A percentile compares a stretch with the other conserved stretches of the same genome.
phyloP scores from a whole-genome alignment of 2,113 vertebrate species.

The Percopsis transmontana region DNA sequence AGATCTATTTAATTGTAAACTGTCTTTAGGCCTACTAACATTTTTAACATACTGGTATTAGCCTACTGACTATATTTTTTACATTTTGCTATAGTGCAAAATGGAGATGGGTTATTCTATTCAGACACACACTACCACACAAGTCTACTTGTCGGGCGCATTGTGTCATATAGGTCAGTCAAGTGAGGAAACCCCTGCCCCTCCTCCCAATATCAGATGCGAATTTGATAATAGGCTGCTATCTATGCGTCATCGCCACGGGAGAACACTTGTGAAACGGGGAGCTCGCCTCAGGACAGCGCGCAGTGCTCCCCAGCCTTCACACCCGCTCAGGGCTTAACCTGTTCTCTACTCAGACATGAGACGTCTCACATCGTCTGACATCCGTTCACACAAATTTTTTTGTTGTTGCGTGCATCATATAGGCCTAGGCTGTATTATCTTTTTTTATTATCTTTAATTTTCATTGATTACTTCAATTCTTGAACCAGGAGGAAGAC shows the following conservation, averaged over 20 bases:
- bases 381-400: too few species aligned
- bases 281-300: slow-evolving; percentile 15
- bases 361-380: background rate
- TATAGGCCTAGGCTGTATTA: background rate
- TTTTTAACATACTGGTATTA: too few species aligned
- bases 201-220: slow-evolving; percentile 57
- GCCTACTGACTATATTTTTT: too few species aligned
- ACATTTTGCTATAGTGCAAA: too few species aligned
- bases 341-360: background rate
- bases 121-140: too few species aligned
- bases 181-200: slow-evolving; percentile 36
- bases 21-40: too few species aligned
- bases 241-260: slow-evolving; percentile 56
- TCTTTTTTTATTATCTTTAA: slow-evolving; percentile 1
- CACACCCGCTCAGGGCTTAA: slow-evolving; percentile 26
- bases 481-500: background rate
- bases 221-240: slow-evolving; percentile 61
- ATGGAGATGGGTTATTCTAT: too few species aligned
- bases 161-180: too few species aligned
- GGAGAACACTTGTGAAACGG: slow-evolving; percentile 42
- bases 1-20: too few species aligned
- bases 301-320: slow-evolving; percentile 32
- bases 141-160: too few species aligned
- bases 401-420: background rate
- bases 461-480: background rate